phyloP scores from a whole-genome alignment of 37 sponge, comb jelly and placozoan species.

The Petrosia ficiformis region DNA sequence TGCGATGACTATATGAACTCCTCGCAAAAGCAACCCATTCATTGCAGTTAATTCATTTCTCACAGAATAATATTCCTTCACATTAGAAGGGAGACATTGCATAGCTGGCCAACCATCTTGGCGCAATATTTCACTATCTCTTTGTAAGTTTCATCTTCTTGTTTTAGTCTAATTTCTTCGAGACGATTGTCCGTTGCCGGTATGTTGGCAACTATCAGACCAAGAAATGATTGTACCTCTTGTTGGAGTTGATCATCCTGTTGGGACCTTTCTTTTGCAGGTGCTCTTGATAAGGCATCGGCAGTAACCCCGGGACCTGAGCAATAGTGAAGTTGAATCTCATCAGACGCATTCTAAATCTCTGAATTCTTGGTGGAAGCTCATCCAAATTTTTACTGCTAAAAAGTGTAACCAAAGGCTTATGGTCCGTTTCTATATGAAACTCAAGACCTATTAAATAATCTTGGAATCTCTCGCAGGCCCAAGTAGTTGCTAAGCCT shows the following conservation, averaged over 20 bases:
- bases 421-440: conserved; percentile 57
- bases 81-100: background rate
- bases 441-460: conserved; percentile 32
- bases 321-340: conserved; percentile 36
- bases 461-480: conserved; percentile 18
- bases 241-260: background rate
- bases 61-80: conserved; percentile 12
- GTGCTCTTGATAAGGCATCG: conserved; percentile 44
- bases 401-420: conserved; percentile 51
- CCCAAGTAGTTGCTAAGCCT: conserved; percentile 39
- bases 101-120: conserved; percentile 31
- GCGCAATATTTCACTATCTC: conserved; percentile 21
- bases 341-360: conserved; percentile 47
- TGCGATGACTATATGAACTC: conserved; percentile 29
- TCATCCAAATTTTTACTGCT: conserved; percentile 40
- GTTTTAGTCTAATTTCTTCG: conserved; percentile 10
- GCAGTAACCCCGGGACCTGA: conserved; percentile 54
- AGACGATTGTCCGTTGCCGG: conserved; percentile 34
- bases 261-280: background rate
- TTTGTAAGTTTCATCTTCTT: conserved; percentile 37
- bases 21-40: conserved; percentile 34
- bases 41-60: conserved; percentile 21
- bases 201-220: conserved; percentile 7
- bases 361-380: conserved; percentile 43
- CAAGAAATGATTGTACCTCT: conserved; percentile 11